These are phyloP conservation scores for Tortricodes alternella DNA, from an alignment of 2,888 invertebrate species.

Conservation along the genomic window DNA sequence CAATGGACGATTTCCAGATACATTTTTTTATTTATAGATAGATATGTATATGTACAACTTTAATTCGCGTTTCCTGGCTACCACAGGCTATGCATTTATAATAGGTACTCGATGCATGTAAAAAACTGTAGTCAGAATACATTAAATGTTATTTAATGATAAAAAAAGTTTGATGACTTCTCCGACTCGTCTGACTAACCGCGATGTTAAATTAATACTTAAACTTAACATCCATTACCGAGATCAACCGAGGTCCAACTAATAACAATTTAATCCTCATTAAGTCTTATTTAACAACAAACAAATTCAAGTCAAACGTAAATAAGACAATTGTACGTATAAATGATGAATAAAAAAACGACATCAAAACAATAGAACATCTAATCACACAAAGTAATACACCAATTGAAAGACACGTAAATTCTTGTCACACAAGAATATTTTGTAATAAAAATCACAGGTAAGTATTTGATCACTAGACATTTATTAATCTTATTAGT, in stretches of 20 bases:
- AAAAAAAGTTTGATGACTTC: not conserved
- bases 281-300: not conserved
- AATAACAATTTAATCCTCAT: too few relatives aligned
- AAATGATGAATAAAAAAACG: not conserved
- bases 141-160: not conserved
- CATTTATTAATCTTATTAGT: constrained; percentile 45
- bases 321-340: not conserved
- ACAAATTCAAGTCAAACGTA: not conserved
- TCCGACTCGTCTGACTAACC: not conserved
- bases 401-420: constrained; percentile 46
- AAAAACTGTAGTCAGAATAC: constrained; percentile 21
- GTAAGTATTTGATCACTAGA: constrained; percentile 72
- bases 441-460: constrained; percentile 75
- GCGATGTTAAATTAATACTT: not conserved
- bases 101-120: constrained; percentile 12
- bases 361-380: constrained; percentile 2
- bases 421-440: constrained; percentile 76
- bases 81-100: constrained; percentile 14
- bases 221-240: not conserved
- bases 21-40: constrained; percentile 5
- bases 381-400: constrained; percentile 43
- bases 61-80: constrained; percentile 11
- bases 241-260: constrained; percentile 1
- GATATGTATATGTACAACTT: constrained; percentile 28
- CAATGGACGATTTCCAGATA: constrained; percentile 4